Conservation (phyloP, 2,113 vertebrate species). For the Philantomba maxwellii region DNA sequence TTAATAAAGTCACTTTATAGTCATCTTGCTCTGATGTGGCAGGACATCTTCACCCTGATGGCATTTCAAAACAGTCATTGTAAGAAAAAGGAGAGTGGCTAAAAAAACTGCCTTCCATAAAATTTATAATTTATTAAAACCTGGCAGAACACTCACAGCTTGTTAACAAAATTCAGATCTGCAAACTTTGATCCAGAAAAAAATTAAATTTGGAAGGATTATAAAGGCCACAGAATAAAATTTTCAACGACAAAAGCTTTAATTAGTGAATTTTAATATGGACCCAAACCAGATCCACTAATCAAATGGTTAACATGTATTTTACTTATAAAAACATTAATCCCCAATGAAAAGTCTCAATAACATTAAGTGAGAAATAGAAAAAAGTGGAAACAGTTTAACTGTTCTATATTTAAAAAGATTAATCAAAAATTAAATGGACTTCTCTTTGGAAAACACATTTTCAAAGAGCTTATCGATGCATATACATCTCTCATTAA, state of each 20-base stretch:
- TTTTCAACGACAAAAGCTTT: background rate
- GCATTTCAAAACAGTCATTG: background rate
- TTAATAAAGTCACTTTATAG: background rate
- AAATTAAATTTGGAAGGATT: slow-evolving; percentile 8
- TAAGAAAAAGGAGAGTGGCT: background rate
- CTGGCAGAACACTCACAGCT: background rate
- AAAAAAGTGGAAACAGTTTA: background rate
- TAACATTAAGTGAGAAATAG: slow-evolving; percentile 6
- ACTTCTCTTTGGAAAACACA: slow-evolving; percentile 25
- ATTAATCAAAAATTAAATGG: slow-evolving; percentile 31
- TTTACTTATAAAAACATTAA: slow-evolving; percentile 30
- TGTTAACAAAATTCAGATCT: slow-evolving; percentile 27
- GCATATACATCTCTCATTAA: background rate
- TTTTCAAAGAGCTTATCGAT: slow-evolving; percentile 23
- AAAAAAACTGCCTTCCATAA: background rate
- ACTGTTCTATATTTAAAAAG: background rate
- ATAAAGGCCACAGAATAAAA: slow-evolving; percentile 17
- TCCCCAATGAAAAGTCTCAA: background rate
- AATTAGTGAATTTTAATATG: background rate
- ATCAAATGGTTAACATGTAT: background rate
- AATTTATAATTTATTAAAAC: slow-evolving; percentile 23
- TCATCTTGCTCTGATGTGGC: background rate
- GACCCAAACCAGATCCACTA: background rate
- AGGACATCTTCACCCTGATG: background rate
- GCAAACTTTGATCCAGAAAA: slow-evolving; percentile 5